Percentiles rank a stretch among this genome's conserved stretches.
These are phyloP conservation scores for Cirrhinus molitorella DNA, from an alignment of 2,797 vertebrate genomes.

Conservation along the genomic window DNA sequence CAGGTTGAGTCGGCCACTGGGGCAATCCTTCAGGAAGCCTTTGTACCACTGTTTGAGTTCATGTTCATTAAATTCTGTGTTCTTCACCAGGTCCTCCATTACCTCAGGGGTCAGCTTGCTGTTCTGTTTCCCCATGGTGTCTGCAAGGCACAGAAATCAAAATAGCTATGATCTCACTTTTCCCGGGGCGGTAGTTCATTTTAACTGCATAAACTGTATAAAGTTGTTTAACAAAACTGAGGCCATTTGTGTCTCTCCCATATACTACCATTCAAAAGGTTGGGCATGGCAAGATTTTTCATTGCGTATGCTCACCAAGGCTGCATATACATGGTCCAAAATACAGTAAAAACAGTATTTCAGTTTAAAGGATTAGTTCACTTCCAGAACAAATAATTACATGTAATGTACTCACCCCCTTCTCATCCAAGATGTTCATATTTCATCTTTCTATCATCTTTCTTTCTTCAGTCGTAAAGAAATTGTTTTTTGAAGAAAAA, in stretches of 20 bases:
- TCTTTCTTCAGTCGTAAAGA: no score
- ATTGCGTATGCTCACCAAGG: not conserved
- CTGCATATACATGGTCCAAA: not conserved
- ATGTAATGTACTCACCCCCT: no score
- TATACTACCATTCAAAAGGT: not conserved
- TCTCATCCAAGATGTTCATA: no score
- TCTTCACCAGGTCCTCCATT: constrained; percentile 99
- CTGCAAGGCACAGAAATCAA: constrained; percentile 68
- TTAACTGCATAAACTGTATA: constrained; percentile 13
- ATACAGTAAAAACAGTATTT: not conserved
- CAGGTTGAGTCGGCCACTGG: constrained; percentile 94
- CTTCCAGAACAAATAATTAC: no score
- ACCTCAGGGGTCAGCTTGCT: constrained; percentile 99
- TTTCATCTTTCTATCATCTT: no score
- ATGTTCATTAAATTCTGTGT: constrained; percentile 98
- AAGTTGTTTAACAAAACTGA: not conserved
- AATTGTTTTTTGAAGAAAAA: no score
- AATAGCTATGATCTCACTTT: constrained; percentile 17
- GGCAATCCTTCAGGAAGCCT: constrained; percentile 99
- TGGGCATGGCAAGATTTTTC: not conserved
- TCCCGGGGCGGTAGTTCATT: not conserved
- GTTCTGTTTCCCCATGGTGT: constrained; percentile 99
- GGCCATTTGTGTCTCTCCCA: not conserved
- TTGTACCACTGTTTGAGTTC: constrained; percentile 99
- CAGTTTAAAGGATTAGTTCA: no score